These are phyloP conservation scores for Leptinotarsa texana DNA, from an alignment of 1,140 invertebrate species.

Conservation along the genomic window DNA sequence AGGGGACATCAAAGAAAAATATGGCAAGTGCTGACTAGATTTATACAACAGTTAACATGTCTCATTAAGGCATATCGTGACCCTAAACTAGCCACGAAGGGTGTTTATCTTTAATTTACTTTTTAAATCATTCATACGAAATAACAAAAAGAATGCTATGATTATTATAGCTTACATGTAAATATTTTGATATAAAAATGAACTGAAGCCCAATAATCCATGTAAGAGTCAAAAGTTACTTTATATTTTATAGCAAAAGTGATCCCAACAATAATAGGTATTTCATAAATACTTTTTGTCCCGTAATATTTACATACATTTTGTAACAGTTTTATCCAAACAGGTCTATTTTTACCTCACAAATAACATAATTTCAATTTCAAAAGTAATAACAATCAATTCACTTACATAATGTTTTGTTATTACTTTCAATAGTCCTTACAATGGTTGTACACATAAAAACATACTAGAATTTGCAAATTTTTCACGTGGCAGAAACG, in stretches of 20 bases:
- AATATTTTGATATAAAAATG: slow-evolving; percentile 33
- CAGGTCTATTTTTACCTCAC: slow-evolving; percentile 10
- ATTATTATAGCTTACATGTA: slow-evolving; percentile 26
- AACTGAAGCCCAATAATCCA: slow-evolving; percentile 31
- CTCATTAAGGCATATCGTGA: slow-evolving; percentile 52
- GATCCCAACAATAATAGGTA: slow-evolving; percentile 48
- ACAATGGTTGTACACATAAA: slow-evolving; percentile 23
- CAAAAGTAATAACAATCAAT: slow-evolving; percentile 31
- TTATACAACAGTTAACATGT: slow-evolving; percentile 47
- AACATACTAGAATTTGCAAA: slow-evolving; percentile 13
- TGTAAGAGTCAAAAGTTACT: slow-evolving; percentile 36
- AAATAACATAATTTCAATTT: slow-evolving; percentile 39
- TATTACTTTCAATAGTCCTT: slow-evolving; percentile 20
- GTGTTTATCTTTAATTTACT: slow-evolving; percentile 29
- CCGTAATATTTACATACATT: slow-evolving; percentile 46
- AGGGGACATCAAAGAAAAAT: slow-evolving; percentile 43
- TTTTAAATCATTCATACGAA: slow-evolving; percentile 22
- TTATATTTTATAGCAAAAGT: slow-evolving; percentile 47
- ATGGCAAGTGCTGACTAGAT: slow-evolving; percentile 49
- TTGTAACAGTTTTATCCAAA: slow-evolving; percentile 40
- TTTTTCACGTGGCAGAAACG: slow-evolving; percentile 31
- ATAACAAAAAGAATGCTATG: slow-evolving; percentile 28
- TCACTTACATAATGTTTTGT: slow-evolving; percentile 13
- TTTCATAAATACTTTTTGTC: slow-evolving; percentile 47
- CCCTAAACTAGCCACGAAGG: slow-evolving; percentile 44